Percentiles rank a stretch among this genome's conserved stretches.
Conservation (phyloP, 35 echinoderm and acorn worm genomes). For the Antedon bifida region DNA sequence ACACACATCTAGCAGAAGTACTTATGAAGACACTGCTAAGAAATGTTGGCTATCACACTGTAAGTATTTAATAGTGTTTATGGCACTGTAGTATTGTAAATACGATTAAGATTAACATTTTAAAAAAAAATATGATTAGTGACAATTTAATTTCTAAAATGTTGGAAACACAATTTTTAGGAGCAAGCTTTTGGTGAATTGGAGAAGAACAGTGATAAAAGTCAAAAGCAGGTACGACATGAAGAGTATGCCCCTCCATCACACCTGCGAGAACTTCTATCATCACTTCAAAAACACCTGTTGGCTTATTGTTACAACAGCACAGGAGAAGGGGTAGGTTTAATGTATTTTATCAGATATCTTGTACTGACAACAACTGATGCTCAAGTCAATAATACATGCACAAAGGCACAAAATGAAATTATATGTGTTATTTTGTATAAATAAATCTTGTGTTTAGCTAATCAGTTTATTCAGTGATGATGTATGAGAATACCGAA, state of each 20-base stretch:
- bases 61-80: conserved; percentile 21
- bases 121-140: too few species aligned
- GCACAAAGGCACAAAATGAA: too few species aligned
- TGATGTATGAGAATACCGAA: too few species aligned
- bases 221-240: conserved; percentile 47
- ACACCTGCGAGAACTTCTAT: conserved; percentile 69
- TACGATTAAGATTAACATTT: too few species aligned
- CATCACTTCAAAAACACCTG: conserved; percentile 89
- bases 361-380: too few species aligned
- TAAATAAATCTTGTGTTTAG: too few species aligned
- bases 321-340: conserved; percentile 45
- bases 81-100: too few species aligned
- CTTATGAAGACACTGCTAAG: conserved; percentile 91
- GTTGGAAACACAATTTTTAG: conserved; percentile 7
- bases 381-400: too few species aligned
- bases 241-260: conserved; percentile 84
- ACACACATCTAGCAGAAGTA: conserved; percentile 89
- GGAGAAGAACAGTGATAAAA: conserved; percentile 97
- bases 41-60: conserved; percentile 92
- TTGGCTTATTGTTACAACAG: conserved; percentile 73
- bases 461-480: too few species aligned
- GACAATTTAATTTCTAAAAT: too few species aligned
- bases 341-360: background rate
- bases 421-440: too few species aligned
- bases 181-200: conserved; percentile 97